Conservation (phyloP, 2,888 invertebrate species). For the Polydrusus pterygomalis region DNA sequence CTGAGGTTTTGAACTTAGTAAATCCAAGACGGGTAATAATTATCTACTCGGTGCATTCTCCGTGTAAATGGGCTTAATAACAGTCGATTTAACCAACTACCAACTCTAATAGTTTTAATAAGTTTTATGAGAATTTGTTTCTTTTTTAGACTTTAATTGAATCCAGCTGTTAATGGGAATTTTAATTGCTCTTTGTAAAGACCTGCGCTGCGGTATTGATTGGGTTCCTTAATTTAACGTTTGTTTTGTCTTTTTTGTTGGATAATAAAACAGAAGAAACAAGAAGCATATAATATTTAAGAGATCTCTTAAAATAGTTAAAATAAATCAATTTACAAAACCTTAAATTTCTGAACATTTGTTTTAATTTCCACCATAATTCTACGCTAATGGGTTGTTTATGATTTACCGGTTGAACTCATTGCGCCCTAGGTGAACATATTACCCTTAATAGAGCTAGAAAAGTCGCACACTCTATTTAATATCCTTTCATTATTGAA, state of each 20-base stretch:
- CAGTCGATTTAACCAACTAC: not conserved
- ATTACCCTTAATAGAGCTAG: conserved; percentile 34
- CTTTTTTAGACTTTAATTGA: not conserved
- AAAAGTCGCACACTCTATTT: conserved; percentile 29
- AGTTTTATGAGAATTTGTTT: not conserved
- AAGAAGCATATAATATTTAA: too few relatives aligned
- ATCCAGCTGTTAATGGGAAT: conserved; percentile 12
- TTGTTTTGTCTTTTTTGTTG: too few relatives aligned
- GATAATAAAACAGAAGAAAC: too few relatives aligned
- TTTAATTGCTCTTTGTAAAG: conserved; percentile 1
- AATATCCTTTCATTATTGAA: conserved; percentile 8
- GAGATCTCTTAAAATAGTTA: too few relatives aligned
- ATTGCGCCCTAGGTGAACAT: conserved; percentile 19
- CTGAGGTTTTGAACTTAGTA: not conserved
- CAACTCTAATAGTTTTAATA: not conserved
- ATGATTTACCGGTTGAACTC: conserved; percentile 59
- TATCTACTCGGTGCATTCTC: not conserved
- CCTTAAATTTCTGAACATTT: too few relatives aligned
- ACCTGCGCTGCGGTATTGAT: not conserved
- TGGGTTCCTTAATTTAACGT: not conserved
- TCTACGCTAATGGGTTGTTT: conserved; percentile 57
- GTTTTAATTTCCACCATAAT: too few relatives aligned
- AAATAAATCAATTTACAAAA: too few relatives aligned
- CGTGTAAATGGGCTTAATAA: not conserved
- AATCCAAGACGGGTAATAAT: not conserved